Evolutionary conservation across 1,140 invertebrate genomes (phyloP), one percentile per base, ranked within the genome.

Genomic region (Oreohelix idahoensis): DNA sequence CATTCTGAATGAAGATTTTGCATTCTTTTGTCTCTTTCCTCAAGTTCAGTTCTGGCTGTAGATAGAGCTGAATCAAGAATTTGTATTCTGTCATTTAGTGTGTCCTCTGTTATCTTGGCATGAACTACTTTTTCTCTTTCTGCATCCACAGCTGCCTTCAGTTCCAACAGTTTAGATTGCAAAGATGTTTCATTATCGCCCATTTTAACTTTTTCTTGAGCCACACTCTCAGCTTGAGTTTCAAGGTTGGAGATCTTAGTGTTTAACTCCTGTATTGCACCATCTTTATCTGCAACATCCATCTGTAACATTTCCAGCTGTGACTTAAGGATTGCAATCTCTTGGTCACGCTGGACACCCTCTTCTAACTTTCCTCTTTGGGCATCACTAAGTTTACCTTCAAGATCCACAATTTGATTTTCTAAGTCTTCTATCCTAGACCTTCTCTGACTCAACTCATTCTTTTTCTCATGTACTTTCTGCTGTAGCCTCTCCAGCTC

Each of bases 251-350:
- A 63, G 23, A 79, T 29, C 36, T 79, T 51, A 15, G 58, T 39
- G 17, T 63, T 38, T 8, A 79, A 29, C n/a, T 63, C 77, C 29
- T 71, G 20, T 5, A 71, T 51, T 0, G 8, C 63, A 5, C 36
- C 8, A 49, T 80, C 79, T 29, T 63, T 73, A 38, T 71, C 66
- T 49, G 71, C 79, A 26, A 71, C 1, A 49, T 80, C 79, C 79
- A 80, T 80, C 79, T 80, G 63, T n/a, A 80, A 26, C 42, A 80
- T 49, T 11, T 80, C 79, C 39, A 71, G 29, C 45, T 80, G 66
- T 20, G 79, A 80, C 39, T 71, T 80, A 10, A 80, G 42, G 5
- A 0, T 49, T 5, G 29, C 35, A n/a, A 36, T 11, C 35, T 71
- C 66, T 42, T 49, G 38, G 4, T 66, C 26, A 23, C 38, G 63